Conservation (phyloP, 2,113 vertebrate species). For the Rynchops niger region DNA sequence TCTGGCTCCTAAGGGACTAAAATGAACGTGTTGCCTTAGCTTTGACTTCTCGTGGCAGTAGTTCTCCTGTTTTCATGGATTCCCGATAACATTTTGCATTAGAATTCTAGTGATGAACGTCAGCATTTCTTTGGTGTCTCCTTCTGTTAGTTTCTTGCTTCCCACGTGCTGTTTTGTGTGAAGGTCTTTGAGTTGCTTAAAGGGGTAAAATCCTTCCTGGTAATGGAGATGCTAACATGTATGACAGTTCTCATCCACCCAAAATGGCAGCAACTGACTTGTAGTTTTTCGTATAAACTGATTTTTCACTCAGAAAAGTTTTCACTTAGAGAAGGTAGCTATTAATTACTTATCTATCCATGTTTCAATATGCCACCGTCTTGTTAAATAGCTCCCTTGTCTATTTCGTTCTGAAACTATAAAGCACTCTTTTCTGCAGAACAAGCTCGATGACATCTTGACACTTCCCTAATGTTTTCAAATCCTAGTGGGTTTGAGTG, state of each 20-base stretch:
- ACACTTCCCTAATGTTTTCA: conserved; percentile 58
- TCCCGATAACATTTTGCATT: conserved; percentile 12
- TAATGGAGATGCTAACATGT: conserved; percentile 16
- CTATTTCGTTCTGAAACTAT: conserved; percentile 52
- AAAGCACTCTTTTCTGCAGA: conserved; percentile 50
- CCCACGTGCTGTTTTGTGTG: conserved; percentile 32
- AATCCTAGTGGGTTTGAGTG: conserved; percentile 52
- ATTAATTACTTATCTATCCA: conserved; percentile 59
- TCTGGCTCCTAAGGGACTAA: not conserved
- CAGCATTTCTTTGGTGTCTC: conserved; percentile 35
- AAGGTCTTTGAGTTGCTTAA: conserved; percentile 30
- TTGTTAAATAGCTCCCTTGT: conserved; percentile 64
- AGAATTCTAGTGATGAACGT: not conserved
- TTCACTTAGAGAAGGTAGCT: conserved; percentile 61
- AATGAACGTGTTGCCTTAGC: not conserved
- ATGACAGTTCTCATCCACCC: conserved; percentile 35
- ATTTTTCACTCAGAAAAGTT: conserved; percentile 56
- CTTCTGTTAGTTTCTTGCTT: conserved; percentile 47
- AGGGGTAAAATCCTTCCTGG: conserved; percentile 29
- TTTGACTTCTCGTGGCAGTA: not conserved
- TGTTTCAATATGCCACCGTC: conserved; percentile 60
- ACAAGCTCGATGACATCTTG: conserved; percentile 59
- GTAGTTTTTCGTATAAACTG: conserved; percentile 35
- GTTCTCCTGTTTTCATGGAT: not conserved
- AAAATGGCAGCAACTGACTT: conserved; percentile 47